Percentiles rank a stretch among this genome's conserved stretches.
Conservation (phyloP, 2,113 vertebrate genomes). For the Etheostoma cragini region DNA sequence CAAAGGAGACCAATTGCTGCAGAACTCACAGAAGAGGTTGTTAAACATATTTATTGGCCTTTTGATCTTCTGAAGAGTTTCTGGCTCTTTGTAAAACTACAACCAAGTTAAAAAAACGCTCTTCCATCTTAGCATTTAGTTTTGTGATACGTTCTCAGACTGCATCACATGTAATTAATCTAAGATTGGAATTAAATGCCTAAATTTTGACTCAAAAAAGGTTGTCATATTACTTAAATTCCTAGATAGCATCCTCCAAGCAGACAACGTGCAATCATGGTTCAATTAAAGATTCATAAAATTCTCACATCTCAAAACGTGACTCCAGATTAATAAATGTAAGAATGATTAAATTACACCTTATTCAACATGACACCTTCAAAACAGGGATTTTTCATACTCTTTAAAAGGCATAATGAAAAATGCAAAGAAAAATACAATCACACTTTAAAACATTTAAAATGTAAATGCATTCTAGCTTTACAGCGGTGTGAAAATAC, state of each 20-base stretch:
- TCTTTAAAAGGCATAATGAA: conserved; percentile 46
- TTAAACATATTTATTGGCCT: conserved; percentile 10
- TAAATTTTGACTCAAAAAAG: conserved; percentile 7
- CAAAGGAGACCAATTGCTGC: background rate
- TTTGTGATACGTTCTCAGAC: background rate
- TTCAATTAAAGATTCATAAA: conserved; percentile 15
- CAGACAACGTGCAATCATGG: background rate
- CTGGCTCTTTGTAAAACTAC: background rate
- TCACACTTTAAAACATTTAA: conserved; percentile 49
- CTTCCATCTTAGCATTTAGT: background rate
- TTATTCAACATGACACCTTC: background rate
- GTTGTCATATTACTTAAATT: conserved; percentile 14
- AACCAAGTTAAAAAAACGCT: background rate
- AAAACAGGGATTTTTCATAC: background rate
- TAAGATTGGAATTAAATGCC: background rate
- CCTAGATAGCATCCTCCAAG: background rate
- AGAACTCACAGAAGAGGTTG: conserved; percentile 4
- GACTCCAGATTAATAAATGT: background rate
- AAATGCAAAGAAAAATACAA: conserved; percentile 12
- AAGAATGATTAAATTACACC: conserved; percentile 9
- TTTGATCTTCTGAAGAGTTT: conserved; percentile 17
- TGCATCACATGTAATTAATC: no score
- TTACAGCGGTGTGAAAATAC: conserved; percentile 18
- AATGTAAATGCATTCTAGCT: conserved; percentile 43
- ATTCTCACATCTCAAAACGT: conserved; percentile 2